Evolutionary conservation across 2,888 invertebrate species (phyloP).

Genomic region (Conistra vaccinii): DNA sequence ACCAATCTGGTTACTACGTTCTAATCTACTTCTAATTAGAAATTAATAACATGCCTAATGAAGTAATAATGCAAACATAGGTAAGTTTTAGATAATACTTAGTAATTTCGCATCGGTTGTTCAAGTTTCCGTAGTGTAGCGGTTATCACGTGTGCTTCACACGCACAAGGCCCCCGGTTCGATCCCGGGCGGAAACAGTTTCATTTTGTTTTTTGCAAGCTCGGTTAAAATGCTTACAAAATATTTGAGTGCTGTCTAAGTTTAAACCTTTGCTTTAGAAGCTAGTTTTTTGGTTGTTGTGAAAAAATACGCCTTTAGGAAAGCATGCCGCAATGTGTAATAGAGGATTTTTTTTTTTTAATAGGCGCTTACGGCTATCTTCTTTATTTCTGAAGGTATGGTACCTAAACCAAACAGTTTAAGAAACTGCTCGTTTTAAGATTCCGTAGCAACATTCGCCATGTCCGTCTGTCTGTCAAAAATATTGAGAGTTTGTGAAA

Average conservation of each 20-base stretch:
- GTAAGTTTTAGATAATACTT: fast-evolving
- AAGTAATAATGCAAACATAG: not conserved
- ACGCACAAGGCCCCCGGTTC: constrained; percentile 94
- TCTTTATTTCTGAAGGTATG: too few relatives aligned
- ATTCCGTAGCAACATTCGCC: too few relatives aligned
- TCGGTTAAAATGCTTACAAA: not conserved
- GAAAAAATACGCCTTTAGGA: not conserved
- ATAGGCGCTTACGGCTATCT: not conserved
- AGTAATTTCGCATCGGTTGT: fast-evolving
- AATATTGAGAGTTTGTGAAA: too few relatives aligned
- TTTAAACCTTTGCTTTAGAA: not conserved
- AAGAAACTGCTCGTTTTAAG: too few relatives aligned
- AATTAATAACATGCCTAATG: not conserved
- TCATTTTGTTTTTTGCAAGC: not conserved
- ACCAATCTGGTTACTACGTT: not conserved
- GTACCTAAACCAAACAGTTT: too few relatives aligned
- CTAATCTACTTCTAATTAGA: not conserved
- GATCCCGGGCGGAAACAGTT: constrained; percentile 93
- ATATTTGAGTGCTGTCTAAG: not conserved
- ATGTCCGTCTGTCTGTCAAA: too few relatives aligned
- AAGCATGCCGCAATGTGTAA: not conserved
- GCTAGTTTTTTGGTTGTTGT: too few relatives aligned
- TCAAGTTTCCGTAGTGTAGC: constrained; percentile 93
- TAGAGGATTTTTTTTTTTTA: not conserved
- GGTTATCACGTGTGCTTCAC: constrained; percentile 95